Evolutionary conservation across 2,797 vertebrate genomes (phyloP).

Genomic region (Prunella strophiata): DNA sequence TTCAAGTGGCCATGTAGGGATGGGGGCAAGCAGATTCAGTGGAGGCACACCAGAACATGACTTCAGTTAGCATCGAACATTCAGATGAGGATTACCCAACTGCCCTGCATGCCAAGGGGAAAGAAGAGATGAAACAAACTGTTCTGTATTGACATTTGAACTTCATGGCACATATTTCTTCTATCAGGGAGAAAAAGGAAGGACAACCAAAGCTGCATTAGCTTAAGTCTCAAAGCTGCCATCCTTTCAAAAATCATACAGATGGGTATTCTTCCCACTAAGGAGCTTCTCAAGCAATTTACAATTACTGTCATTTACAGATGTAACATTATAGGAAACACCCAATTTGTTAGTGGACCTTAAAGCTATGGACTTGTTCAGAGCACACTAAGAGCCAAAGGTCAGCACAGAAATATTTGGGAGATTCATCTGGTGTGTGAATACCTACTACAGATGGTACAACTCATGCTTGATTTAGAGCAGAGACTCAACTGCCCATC

Average conservation of each 20-base stretch:
- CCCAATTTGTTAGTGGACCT: background rate
- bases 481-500: background rate
- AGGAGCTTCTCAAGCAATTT: background rate
- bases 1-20: background rate
- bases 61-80: background rate
- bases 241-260: background rate
- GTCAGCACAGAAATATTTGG: conserved; percentile 23
- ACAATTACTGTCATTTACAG: conserved; percentile 2
- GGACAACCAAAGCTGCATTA: background rate
- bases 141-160: background rate
- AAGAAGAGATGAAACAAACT: background rate
- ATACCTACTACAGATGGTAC: conserved; percentile 47
- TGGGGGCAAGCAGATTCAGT: background rate
- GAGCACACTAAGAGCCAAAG: background rate
- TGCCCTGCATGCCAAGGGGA: background rate
- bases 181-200: background rate
- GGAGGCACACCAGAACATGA: background rate
- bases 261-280: background rate
- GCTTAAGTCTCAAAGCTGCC: background rate
- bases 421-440: background rate
- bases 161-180: background rate
- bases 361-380: background rate
- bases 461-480: conserved; percentile 9
- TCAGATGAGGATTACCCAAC: background rate
- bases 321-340: conserved; percentile 19